These are phyloP conservation scores for Zophobas atratus DNA, from an alignment of 1,140 invertebrate species.

Conservation along the genomic window DNA sequence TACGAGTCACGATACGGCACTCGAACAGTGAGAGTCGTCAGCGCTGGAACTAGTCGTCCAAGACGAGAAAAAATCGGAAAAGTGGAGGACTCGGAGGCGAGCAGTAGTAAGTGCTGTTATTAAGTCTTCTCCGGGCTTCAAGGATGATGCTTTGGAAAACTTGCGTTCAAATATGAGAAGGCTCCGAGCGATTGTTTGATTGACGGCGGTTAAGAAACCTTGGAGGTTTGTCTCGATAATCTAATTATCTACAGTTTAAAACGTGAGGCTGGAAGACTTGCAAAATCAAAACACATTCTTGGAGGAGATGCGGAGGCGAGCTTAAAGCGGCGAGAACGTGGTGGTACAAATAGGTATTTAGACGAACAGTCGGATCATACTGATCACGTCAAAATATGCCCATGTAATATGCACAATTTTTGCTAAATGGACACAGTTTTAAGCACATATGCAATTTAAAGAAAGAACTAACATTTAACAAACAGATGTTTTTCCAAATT, in stretches of 20 bases:
- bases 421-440: too few relatives aligned
- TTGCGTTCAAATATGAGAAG: constrained; percentile 13
- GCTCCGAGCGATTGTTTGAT: constrained; percentile 26
- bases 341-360: too few relatives aligned
- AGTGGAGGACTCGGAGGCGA: constrained; percentile 13
- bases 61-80: constrained; percentile 25
- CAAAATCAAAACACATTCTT: background rate
- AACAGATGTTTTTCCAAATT: too few relatives aligned
- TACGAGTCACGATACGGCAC: constrained; percentile 39
- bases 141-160: constrained; percentile 23
- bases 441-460: too few relatives aligned
- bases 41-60: background rate
- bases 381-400: too few relatives aligned
- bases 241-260: constrained; percentile 37
- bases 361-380: too few relatives aligned
- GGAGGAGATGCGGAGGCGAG: too few relatives aligned
- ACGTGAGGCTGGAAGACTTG: constrained; percentile 11
- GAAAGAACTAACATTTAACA: too few relatives aligned
- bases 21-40: constrained; percentile 14
- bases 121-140: constrained; percentile 16
- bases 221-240: constrained; percentile 39
- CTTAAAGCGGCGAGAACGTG: too few relatives aligned
- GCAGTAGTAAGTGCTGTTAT: constrained; percentile 20
- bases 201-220: constrained; percentile 39
- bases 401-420: too few relatives aligned